phyloP scores from a whole-genome alignment of 2,888 invertebrate species.

The Oxycera nigricornis region DNA sequence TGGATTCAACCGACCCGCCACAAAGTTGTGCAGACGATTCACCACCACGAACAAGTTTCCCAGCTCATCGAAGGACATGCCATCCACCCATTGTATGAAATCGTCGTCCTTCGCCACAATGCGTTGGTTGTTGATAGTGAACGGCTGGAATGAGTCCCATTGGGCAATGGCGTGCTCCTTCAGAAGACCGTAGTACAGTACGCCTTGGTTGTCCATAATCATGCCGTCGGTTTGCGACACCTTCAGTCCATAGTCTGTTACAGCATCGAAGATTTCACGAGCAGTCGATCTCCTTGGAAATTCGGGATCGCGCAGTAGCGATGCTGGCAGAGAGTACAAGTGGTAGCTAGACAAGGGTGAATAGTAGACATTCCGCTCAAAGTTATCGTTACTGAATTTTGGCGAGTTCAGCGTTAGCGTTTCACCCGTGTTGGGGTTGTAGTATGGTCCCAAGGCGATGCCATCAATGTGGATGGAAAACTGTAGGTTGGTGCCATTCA shows the following conservation, averaged over 20 bases:
- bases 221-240: conserved; percentile 76
- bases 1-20: conserved; percentile 67
- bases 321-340: conserved; percentile 71
- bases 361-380: conserved; percentile 67
- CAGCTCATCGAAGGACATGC: conserved; percentile 67
- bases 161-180: conserved; percentile 73
- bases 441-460: conserved; percentile 73
- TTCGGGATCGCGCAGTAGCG: conserved; percentile 67
- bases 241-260: conserved; percentile 70
- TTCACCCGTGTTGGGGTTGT: conserved; percentile 55
- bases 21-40: conserved; percentile 73
- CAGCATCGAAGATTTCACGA: conserved; percentile 56
- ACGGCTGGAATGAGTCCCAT: conserved; percentile 71
- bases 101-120: conserved; percentile 72
- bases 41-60: conserved; percentile 73
- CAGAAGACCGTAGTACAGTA: conserved; percentile 74
- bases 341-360: conserved; percentile 73
- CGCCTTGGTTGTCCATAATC: conserved; percentile 75
- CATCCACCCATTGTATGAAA: conserved; percentile 77
- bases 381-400: conserved; percentile 50
- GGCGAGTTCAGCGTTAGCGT: conserved; percentile 48
- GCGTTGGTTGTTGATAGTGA: conserved; percentile 66
- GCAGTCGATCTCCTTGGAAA: conserved; percentile 57
- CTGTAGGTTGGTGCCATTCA: conserved; percentile 67
- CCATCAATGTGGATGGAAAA: conserved; percentile 72